Conservation (phyloP, 2,888 invertebrate genomes). For the Napeogenes sylphis region DNA sequence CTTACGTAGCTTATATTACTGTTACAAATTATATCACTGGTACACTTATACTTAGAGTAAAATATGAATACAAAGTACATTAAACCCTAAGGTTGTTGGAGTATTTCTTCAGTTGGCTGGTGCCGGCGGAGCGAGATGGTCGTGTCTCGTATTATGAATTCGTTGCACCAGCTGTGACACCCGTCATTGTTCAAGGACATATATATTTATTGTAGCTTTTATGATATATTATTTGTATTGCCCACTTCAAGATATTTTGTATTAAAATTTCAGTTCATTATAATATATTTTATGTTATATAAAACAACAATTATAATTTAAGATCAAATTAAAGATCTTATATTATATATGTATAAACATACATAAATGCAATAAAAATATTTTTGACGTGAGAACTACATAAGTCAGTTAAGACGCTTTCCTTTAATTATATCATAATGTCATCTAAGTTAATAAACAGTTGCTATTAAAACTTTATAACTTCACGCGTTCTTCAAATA, state of each 20-base stretch:
- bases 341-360: too few species aligned
- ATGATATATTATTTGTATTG: too few species aligned
- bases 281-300: not conserved
- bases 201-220: too few species aligned
- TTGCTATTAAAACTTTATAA: conserved; percentile 24
- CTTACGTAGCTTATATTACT: too few species aligned
- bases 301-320: not conserved
- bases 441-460: conserved; percentile 22
- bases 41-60: too few species aligned
- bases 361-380: conserved; percentile 30
- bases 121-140: conserved; percentile 59
- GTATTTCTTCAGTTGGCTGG: conserved; percentile 49
- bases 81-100: too few species aligned
- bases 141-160: conserved; percentile 63
- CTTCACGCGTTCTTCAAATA: conserved; percentile 24
- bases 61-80: too few species aligned
- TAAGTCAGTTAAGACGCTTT: conserved; percentile 22
- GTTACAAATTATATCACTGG: too few species aligned
- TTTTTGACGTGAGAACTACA: conserved; percentile 8
- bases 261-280: not conserved
- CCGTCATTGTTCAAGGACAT: conserved; percentile 40
- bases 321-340: too few species aligned
- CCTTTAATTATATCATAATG: conserved; percentile 24
- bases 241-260: not conserved
- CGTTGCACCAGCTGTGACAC: conserved; percentile 51